Evolutionary conservation across 2,797 vertebrate species (phyloP).

Genomic region (Urophycis tenuis): DNA sequence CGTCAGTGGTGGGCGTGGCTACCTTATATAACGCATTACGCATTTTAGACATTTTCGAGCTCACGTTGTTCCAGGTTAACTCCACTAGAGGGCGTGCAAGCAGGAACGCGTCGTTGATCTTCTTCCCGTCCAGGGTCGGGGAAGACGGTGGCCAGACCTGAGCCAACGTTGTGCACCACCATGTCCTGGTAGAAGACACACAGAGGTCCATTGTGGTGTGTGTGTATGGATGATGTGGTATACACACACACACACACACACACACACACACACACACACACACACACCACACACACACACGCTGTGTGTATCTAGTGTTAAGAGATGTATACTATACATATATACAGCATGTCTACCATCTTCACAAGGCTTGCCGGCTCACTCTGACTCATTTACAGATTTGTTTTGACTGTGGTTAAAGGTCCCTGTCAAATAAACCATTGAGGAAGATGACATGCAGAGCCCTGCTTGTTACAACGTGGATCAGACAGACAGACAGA

Average conservation of each 20-base stretch:
- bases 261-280: too few species aligned
- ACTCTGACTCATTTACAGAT: too few species aligned
- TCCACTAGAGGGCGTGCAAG: slow-evolving; percentile 73
- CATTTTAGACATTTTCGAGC: not conserved
- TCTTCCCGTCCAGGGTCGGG: slow-evolving; percentile 74
- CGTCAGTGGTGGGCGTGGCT: too few species aligned
- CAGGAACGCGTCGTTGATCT: slow-evolving; percentile 70
- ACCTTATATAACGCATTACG: not conserved
- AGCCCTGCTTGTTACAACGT: too few species aligned
- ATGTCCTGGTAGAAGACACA: slow-evolving; percentile 58
- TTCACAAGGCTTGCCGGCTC: not conserved
- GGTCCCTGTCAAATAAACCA: too few species aligned
- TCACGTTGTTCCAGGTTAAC: slow-evolving; percentile 76
- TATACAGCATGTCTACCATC: not conserved
- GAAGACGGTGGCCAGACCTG: slow-evolving; percentile 69
- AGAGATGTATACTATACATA: not conserved
- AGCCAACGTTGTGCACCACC: slow-evolving; percentile 74
- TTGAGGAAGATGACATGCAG: too few species aligned
- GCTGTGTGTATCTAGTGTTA: too few species aligned
- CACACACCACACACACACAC: too few species aligned
- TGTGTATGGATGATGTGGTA: not conserved
- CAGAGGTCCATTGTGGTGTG: not conserved
- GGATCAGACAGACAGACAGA: too few species aligned
- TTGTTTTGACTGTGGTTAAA: too few species aligned
- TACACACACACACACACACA: too few species aligned